A percentile compares a stretch with the other conserved stretches of the same genome.
These are phyloP conservation scores for Mactra quadrangularis DNA, from an alignment of 1,140 invertebrate genomes.

Conservation along the genomic window DNA sequence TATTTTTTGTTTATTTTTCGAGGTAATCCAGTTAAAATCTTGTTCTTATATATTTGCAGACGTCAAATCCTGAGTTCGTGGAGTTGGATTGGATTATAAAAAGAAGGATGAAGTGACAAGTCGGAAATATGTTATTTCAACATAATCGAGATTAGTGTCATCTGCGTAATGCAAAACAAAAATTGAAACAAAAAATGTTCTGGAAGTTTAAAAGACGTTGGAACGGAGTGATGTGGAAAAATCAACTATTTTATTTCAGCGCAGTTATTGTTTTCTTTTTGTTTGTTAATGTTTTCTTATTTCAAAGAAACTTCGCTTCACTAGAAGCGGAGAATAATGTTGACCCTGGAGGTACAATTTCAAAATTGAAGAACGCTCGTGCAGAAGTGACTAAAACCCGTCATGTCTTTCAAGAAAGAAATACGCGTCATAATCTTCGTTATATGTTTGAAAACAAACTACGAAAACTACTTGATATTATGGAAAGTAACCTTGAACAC, in stretches of 20 bases:
- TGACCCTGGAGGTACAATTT: slow-evolving; percentile 46
- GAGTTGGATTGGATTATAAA: no score
- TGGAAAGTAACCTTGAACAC: slow-evolving; percentile 58
- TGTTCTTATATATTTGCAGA: no score
- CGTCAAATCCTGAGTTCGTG: no score
- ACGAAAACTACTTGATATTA: slow-evolving; percentile 72
- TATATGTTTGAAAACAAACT: slow-evolving; percentile 71
- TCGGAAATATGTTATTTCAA: no score
- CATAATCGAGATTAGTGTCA: no score
- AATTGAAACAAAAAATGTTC: slow-evolving; percentile 28
- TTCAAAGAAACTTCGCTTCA: slow-evolving; percentile 61
- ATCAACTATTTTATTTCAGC: slow-evolving; percentile 20
- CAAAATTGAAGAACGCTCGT: slow-evolving; percentile 16
- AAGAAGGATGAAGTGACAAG: no score
- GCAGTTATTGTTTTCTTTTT: slow-evolving; percentile 41
- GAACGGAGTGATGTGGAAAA: background rate
- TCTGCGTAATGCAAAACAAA: no score
- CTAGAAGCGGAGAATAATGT: slow-evolving; percentile 62
- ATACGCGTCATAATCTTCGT: slow-evolving; percentile 41
- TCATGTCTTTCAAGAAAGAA: slow-evolving; percentile 42
- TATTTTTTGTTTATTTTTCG: no score
- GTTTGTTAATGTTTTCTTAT: slow-evolving; percentile 54
- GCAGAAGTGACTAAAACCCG: slow-evolving; percentile 37
- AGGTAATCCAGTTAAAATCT: no score
- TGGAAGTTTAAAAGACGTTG: slow-evolving; percentile 49